phyloP scores from a whole-genome alignment of 2,888 invertebrate species.

The Apoda limacodes region DNA sequence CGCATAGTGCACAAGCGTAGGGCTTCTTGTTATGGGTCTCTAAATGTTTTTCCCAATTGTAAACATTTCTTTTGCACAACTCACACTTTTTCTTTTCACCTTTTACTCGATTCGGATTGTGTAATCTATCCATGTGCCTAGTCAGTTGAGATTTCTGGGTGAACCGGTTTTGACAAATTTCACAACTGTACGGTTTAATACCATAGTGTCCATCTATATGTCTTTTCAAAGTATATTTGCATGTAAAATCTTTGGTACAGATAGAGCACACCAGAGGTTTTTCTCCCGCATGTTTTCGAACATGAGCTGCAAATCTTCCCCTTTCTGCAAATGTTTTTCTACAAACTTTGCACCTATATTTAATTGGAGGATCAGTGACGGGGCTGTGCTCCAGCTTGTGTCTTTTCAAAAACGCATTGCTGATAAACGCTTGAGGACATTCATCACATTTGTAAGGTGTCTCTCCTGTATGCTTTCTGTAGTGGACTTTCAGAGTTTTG shows the following conservation, averaged over 20 bases:
- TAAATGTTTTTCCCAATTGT: conserved; percentile 23
- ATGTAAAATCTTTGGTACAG: conserved; percentile 18
- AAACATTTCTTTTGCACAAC: conserved; percentile 22
- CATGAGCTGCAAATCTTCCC: conserved; percentile 9
- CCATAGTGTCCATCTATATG: conserved; percentile 19
- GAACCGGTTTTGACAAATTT: conserved; percentile 16
- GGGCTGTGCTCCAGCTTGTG: conserved; percentile 1
- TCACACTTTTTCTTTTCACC: conserved; percentile 16
- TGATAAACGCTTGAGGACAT: conserved; percentile 12
- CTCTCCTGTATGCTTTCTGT: conserved; percentile 19
- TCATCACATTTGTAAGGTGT: conserved; percentile 18
- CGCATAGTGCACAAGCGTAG: conserved; percentile 9
- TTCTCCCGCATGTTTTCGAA: neutral
- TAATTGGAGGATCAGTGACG: neutral
- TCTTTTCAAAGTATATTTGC: conserved; percentile 19
- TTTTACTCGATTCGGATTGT: conserved; percentile 2
- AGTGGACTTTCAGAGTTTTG: conserved; percentile 20
- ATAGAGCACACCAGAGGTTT: conserved; percentile 15
- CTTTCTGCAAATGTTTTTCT: conserved; percentile 4
- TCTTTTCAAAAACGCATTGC: conserved; percentile 1
- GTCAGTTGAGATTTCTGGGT: conserved; percentile 10
- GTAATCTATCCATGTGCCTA: conserved; percentile 12
- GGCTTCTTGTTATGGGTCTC: conserved; percentile 19
- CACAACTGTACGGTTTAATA: conserved; percentile 11
- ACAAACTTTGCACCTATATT: conserved; percentile 19